phyloP scores from a whole-genome alignment of 2,888 invertebrate genomes.

The Vanessa cardui region DNA sequence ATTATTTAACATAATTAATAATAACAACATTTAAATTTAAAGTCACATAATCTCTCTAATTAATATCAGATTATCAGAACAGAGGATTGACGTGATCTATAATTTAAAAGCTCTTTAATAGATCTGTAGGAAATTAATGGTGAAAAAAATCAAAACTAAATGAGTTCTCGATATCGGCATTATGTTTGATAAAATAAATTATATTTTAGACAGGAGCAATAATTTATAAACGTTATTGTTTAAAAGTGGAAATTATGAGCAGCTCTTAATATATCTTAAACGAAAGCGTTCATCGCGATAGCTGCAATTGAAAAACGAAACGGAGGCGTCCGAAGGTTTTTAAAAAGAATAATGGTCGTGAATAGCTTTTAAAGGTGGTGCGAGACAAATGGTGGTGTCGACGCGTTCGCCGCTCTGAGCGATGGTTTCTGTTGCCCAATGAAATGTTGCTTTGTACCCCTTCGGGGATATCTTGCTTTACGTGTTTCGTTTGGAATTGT shows the following conservation, averaged over 20 bases:
- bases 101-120: too few relatives aligned
- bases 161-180: too few relatives aligned
- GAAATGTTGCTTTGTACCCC: conserved; percentile 8
- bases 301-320: conserved; percentile 82
- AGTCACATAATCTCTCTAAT: too few relatives aligned
- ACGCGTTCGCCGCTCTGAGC: conserved; percentile 49
- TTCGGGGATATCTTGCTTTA: neutral
- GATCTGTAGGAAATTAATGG: too few relatives aligned
- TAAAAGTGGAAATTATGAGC: neutral
- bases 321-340: conserved; percentile 81
- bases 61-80: too few relatives aligned
- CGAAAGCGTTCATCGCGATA: conserved; percentile 79
- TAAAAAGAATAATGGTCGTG: conserved; percentile 80
- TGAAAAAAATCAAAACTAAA: too few relatives aligned
- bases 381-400: conserved; percentile 73
- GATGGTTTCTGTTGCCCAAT: conserved; percentile 49
- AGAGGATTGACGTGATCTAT: too few relatives aligned
- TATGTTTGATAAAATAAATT: too few relatives aligned
- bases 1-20: too few relatives aligned
- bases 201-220: too few relatives aligned
- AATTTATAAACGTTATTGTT: neutral
- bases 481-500: neutral
- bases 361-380: conserved; percentile 81
- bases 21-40: too few relatives aligned
- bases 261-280: conserved; percentile 41